Evolutionary conservation across 2,797 vertebrate genomes (phyloP), one percentile per base, ranked within the genome.

Genomic region (Sebastes dallii): DNA sequence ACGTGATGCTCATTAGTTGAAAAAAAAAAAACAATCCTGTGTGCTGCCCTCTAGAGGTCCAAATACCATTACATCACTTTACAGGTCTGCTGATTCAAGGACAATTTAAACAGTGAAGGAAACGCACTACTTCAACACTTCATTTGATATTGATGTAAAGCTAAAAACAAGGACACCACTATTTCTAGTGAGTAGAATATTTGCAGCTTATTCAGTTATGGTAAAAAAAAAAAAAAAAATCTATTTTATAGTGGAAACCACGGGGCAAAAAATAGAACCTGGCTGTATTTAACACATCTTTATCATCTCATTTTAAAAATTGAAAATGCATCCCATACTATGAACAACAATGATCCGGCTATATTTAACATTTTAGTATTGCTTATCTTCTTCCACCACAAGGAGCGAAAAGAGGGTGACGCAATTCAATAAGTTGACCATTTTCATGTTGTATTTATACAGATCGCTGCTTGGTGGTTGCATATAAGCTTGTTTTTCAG

Each of bases 21-120:
- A 13, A 20, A 24, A 27, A 27, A 36, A 5, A 2, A 6, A 6
- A 3, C 7, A 29, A 50, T 18, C 3, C 24, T 62, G 14, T 30
- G 16, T 83, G 75, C 78, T 76, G 86, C 78, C 89, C 78, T 60
- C 91, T 82, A 60, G 76, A 10, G 80, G 5, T 4, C 24, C 13
- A 22, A 18, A 6, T 2, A 22, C 34, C n/a, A 82, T 81, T 54
- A 80, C 85, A 82, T 80, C 59, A 84, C 67, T 76, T 55, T 52
- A 39, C 59, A 50, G 66, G 10, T 61, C 29, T 59, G 67, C 22
- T 18, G 34, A 46, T 82, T 54, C 22, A 46, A 62, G n/a, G 34
- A 8, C 30, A 61, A 75, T 65, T 60, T 30, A 3, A 46, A 6
- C 14, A 27, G 7, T 6, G 13, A 61, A 11, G 22, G 10, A 73